Evolutionary conservation across 2,888 invertebrate genomes (phyloP).

Genomic region (Sepiola atlantica): DNA sequence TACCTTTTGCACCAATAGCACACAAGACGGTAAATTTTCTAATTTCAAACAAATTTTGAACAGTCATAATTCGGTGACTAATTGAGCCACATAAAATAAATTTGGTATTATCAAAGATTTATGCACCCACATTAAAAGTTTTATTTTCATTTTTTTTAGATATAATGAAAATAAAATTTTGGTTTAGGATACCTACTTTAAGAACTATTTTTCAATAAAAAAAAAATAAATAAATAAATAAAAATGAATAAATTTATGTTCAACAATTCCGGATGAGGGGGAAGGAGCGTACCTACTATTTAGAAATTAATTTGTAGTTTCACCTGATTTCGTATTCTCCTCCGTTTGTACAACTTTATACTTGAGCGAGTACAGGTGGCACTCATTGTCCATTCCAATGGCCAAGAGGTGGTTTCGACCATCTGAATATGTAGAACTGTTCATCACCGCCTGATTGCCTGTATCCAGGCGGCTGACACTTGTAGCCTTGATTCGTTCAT

Average conservation of each 20-base stretch:
- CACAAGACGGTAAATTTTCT: no score
- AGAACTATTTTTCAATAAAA: neutral
- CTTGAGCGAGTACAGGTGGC: constrained; percentile 68
- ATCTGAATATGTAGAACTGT: constrained; percentile 83
- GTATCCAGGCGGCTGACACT: constrained; percentile 93
- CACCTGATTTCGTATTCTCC: constrained; percentile 52
- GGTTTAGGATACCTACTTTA: neutral
- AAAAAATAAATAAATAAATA: neutral
- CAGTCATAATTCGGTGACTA: no score
- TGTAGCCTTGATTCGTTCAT: constrained; percentile 87
- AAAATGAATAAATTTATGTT: neutral
- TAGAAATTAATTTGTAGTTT: neutral
- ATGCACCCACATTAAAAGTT: neutral
- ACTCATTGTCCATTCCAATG: constrained; percentile 92
- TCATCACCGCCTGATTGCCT: constrained; percentile 85
- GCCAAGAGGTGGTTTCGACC: constrained; percentile 86
- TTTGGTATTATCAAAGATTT: neutral
- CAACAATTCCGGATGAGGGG: neutral
- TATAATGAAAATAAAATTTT: no score
- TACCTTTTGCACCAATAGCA: no score
- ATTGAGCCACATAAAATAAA: neutral
- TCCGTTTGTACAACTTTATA: constrained; percentile 69
- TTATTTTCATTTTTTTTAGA: no score
- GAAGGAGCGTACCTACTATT: neutral
- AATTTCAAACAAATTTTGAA: no score